phyloP scores from a whole-genome alignment of 2,797 vertebrate species.

The Schizopygopsis pylzovi region DNA sequence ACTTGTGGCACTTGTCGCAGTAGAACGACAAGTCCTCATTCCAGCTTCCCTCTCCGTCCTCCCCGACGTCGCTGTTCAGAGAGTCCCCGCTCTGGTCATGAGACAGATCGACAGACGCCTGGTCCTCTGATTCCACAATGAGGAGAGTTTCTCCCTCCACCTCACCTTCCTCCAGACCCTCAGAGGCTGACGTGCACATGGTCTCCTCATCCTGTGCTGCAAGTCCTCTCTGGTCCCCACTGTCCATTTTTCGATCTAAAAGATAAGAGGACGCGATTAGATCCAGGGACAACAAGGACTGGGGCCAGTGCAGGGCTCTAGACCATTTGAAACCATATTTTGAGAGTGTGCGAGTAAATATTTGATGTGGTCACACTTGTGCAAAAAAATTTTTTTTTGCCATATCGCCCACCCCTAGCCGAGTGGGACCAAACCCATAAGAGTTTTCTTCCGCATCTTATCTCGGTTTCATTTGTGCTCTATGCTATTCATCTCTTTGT shows the following conservation, averaged over 20 bases:
- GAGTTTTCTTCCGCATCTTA: not conserved
- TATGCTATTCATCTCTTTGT: not conserved
- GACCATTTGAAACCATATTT: too few species aligned
- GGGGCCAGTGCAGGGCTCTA: not conserved
- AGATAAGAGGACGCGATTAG: not conserved
- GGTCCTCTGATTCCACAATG: slow-evolving; percentile 95
- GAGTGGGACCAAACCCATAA: too few species aligned
- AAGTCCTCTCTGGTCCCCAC: slow-evolving; percentile 77
- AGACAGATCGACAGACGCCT: slow-evolving; percentile 93
- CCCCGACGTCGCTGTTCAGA: slow-evolving; percentile 90
- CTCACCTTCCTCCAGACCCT: slow-evolving; percentile 95
- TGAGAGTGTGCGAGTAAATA: too few species aligned
- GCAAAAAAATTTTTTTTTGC: too few species aligned
- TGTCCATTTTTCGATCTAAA: slow-evolving; percentile 69
- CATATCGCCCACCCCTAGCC: too few species aligned
- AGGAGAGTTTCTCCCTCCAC: slow-evolving; percentile 96
- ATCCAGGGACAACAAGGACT: not conserved
- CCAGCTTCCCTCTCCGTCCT: slow-evolving; percentile 81
- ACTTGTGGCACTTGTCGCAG: slow-evolving; percentile 97
- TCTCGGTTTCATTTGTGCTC: not conserved
- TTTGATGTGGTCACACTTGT: too few species aligned
- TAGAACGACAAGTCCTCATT: slow-evolving; percentile 92
- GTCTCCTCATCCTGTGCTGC: slow-evolving; percentile 85
- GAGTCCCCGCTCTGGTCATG: slow-evolving; percentile 98
- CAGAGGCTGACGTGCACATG: slow-evolving; percentile 88